Conservation (phyloP, 2,113 vertebrate genomes). For the Arizona elegans region DNA sequence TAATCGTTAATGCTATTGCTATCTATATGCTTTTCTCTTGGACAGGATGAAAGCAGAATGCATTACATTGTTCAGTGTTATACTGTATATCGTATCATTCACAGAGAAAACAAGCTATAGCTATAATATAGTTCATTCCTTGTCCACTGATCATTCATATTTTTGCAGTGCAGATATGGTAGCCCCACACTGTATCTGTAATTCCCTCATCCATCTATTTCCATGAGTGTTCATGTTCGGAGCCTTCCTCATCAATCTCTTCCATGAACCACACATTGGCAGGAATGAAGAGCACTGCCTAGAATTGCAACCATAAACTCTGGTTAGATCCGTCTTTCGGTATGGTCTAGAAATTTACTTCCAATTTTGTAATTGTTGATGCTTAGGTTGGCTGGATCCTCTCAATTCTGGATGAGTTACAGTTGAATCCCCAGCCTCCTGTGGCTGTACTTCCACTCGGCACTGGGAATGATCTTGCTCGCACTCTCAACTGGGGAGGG, state of each 20-base stretch:
- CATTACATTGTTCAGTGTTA: background rate
- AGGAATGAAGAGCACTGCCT: background rate
- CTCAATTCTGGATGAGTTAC: conserved; percentile 78
- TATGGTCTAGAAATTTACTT: background rate
- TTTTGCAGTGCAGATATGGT: background rate
- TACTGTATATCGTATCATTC: background rate
- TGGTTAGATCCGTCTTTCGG: background rate
- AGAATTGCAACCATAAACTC: background rate
- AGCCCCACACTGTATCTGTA: background rate
- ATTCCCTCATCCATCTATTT: background rate
- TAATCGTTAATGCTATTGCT: background rate
- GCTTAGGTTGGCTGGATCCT: conserved; percentile 83
- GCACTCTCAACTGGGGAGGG: conserved; percentile 97
- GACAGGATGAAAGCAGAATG: background rate
- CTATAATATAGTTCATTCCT: background rate
- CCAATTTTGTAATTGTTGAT: background rate
- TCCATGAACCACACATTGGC: background rate
- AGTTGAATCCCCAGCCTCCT: conserved; percentile 82
- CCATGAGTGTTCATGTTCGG: background rate
- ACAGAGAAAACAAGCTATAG: background rate
- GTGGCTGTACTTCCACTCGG: conserved; percentile 94
- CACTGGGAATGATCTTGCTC: conserved; percentile 93
- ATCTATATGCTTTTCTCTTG: background rate
- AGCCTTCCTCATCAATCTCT: background rate
- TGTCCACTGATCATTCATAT: background rate